Conservation (phyloP, 2,888 invertebrate genomes). For the Anticlea derivata region DNA sequence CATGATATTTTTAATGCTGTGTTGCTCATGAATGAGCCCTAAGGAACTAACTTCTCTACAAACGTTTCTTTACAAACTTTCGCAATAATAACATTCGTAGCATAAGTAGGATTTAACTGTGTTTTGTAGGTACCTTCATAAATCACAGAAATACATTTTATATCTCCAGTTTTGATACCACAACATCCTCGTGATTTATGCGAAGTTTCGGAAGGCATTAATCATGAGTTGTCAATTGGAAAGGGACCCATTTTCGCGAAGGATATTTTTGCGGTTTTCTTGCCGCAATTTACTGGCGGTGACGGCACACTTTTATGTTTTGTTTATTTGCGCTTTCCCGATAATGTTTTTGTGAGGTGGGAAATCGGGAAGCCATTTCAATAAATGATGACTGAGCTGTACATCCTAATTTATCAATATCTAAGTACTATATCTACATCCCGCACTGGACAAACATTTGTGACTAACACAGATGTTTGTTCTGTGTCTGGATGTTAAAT, state of each 20-base stretch:
- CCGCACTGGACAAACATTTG: too few species aligned
- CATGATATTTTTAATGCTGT: not conserved
- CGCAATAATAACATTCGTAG: too few species aligned
- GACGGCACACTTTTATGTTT: constrained; percentile 47
- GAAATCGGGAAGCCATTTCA: not conserved
- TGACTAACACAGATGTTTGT: too few species aligned
- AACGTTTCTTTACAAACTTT: too few species aligned
- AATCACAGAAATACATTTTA: constrained; percentile 40
- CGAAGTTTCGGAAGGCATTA: constrained; percentile 60
- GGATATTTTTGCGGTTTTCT: constrained; percentile 61
- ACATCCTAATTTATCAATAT: too few species aligned
- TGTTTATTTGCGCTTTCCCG: constrained; percentile 28
- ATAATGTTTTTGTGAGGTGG: constrained; percentile 15
- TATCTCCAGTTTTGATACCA: constrained; percentile 52
- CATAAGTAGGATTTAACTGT: constrained; percentile 8
- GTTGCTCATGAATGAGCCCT: not conserved
- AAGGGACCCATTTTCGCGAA: constrained; percentile 64
- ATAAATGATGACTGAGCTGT: too few species aligned
- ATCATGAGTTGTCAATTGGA: constrained; percentile 73
- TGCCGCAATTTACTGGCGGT: constrained; percentile 53
- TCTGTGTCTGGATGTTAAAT: too few species aligned
- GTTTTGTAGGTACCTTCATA: constrained; percentile 34
- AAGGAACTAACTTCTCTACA: too few species aligned
- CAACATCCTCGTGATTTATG: constrained; percentile 65
- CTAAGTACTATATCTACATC: too few species aligned